Conservation (phyloP, 2,888 invertebrate species). For the Polydrusus cervinus region DNA sequence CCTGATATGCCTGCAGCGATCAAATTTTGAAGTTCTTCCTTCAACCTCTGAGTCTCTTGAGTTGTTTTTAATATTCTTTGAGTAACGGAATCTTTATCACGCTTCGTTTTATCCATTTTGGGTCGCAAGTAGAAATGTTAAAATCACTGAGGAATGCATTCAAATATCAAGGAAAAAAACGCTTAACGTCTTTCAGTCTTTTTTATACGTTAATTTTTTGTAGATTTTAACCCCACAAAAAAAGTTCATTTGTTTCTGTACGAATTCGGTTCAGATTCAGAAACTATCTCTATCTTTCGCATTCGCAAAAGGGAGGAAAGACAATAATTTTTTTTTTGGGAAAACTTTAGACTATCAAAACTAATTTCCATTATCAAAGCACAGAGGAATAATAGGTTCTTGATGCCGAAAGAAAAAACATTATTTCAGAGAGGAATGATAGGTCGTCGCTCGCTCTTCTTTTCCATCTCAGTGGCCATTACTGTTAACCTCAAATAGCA, state of each 20-base stretch:
- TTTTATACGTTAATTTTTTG: neutral
- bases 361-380: neutral
- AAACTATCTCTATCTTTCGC: neutral
- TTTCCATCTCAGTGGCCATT: too few relatives aligned
- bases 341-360: neutral
- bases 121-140: neutral
- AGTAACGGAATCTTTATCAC: slow-evolving; percentile 56
- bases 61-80: slow-evolving; percentile 64
- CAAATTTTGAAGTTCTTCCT: slow-evolving; percentile 65
- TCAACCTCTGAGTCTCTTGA: slow-evolving; percentile 67
- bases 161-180: neutral
- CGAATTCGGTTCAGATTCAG: neutral
- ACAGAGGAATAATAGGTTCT: too few relatives aligned
- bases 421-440: too few relatives aligned
- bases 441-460: too few relatives aligned
- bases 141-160: neutral
- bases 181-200: neutral
- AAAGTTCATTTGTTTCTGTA: neutral
- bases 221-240: slow-evolving; percentile 20
- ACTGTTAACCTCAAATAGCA: too few relatives aligned
- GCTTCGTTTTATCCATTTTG: slow-evolving; percentile 35
- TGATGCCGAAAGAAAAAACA: too few relatives aligned
- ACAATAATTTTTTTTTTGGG: neutral
- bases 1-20: slow-evolving; percentile 62
- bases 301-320: neutral